Base-by-base conservation (phyloP, 2,113 vertebrate genomes). In the Felis chaus region DNA sequence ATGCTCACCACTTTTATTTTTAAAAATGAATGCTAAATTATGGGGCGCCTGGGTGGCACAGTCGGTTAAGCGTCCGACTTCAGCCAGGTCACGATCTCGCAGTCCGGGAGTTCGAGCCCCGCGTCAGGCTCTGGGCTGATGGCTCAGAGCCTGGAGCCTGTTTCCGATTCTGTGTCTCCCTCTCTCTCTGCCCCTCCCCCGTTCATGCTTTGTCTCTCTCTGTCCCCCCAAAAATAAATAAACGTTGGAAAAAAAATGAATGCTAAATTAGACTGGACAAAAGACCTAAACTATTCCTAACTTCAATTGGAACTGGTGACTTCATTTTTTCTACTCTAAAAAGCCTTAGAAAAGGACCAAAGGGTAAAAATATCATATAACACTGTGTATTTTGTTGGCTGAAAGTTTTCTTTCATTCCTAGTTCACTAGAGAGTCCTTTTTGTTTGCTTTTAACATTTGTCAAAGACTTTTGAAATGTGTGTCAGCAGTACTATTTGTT, bases 1-100 rank as follows among this genome's bases (percentile, higher is more conserved):
- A 31, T 65, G 63, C 27, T 65, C 63, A 29, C 27, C 27, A 65
- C 63, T 91, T 86, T 97, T 66, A 81, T 45, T 95, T 94, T 96
- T 96, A 83, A 71, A 76, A 83, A 7, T 90, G 18, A 55, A 66
- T 76, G 3, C 48, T 88, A 63, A 36, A 36, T 36, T 36, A 36
- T 36, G 5, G 41, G 41, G 41, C 41, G 41, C 5, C 41, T 41
- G 41, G 41, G 41, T 41, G 41, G 41, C 41, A 1, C 41, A 41
- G 41, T 41, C 5, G 41, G 41, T 41, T 41, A 5, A 41, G 41
- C 41, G 41, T 41, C 41, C 41, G 39, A 39, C 39, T 41, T 41
- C 41, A 1, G 41, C 41, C 41, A 41, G 41, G 41, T 41, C 41
- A 41, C 41, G 41, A 41, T 41, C 41, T 41, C 41, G 1, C 5